These are phyloP conservation scores for Noctua comes DNA, from an alignment of 2,888 invertebrate genomes.

Conservation along the genomic window DNA sequence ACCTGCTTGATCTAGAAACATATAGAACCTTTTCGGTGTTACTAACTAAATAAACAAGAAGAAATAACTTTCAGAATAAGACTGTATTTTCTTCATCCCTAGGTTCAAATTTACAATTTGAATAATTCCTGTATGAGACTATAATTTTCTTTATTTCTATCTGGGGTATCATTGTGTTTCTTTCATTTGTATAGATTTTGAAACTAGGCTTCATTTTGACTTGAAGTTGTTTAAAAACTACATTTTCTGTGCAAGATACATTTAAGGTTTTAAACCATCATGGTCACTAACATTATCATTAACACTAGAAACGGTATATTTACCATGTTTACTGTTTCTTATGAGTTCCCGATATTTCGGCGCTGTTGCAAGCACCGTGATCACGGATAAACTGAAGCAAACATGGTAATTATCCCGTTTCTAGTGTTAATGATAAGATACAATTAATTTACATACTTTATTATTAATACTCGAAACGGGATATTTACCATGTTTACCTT, in stretches of 20 bases:
- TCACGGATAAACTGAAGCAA: no score
- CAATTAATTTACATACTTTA: no score
- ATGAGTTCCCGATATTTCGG: no score
- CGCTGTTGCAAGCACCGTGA: no score
- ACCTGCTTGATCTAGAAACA: slow-evolving; percentile 29
- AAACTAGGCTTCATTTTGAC: background rate
- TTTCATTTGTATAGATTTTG: background rate
- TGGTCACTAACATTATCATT: no score
- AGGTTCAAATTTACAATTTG: background rate
- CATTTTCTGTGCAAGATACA: background rate
- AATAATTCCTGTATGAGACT: background rate
- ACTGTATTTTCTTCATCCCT: background rate
- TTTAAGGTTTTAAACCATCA: no score
- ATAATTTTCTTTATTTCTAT: background rate
- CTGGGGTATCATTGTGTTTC: background rate
- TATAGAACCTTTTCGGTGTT: slow-evolving; percentile 20
- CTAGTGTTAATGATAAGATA: no score
- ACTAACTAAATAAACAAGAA: slow-evolving; percentile 5
- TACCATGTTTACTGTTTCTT: no score
- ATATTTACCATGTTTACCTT: no score
- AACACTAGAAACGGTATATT: no score
- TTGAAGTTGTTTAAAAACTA: background rate
- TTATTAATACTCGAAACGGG: no score
- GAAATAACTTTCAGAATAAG: background rate
- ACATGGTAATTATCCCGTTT: no score